Evolutionary conservation across 2,888 invertebrate species (phyloP), one percentile per base, ranked within the genome.

Genomic region (Meiosimyza decipiens): DNA sequence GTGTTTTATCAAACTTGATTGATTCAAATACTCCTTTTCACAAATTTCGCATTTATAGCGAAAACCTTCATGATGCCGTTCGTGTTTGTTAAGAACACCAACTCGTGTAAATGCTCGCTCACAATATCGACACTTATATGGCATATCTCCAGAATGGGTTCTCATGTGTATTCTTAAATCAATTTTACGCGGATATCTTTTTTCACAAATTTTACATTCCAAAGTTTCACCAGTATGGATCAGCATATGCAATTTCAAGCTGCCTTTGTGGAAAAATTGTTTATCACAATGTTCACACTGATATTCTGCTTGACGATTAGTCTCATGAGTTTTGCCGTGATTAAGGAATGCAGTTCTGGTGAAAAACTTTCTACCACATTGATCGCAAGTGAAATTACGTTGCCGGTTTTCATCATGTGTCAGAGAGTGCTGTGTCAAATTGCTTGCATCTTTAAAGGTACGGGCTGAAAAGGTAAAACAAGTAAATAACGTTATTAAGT

Each of bases 101-200:
- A 71, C 65, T 50, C 69, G 71, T 18, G 71, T 65, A 47, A 75
- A 75, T 1, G 75, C 70, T 55, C 76, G 78, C 4, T 78, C 77
- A 59, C 79, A 79, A 6, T 75, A 71, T 9, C 69, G 65, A 64
- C 79, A 79, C 28, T 76, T 73, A 50, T 76, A 79, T 1, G 79
- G 79, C 15, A 74, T 76, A 59, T 79, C 76, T 11, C 79, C 79
- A 0, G 79, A 78, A 62, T 79, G 79, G 15, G 74, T 78, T 51
- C 79, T 77, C 68, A 78, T 18, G 16, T 79, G 79, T 28, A 79
- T 74, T 12, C 71, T 72, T 70, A 79, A 74, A 71, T 79, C 79
- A 0, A 74, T 75, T 54, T 73, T 73, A 1, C 79, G 78, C 49
- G 78, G 75, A 69, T 78, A 79, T 55, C 76, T 75, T 49, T 79